Percentiles rank a stretch among this genome's conserved stretches.
Conservation (phyloP, 1,140 invertebrate genomes). For the Bursaphelenchus mucronatus region DNA sequence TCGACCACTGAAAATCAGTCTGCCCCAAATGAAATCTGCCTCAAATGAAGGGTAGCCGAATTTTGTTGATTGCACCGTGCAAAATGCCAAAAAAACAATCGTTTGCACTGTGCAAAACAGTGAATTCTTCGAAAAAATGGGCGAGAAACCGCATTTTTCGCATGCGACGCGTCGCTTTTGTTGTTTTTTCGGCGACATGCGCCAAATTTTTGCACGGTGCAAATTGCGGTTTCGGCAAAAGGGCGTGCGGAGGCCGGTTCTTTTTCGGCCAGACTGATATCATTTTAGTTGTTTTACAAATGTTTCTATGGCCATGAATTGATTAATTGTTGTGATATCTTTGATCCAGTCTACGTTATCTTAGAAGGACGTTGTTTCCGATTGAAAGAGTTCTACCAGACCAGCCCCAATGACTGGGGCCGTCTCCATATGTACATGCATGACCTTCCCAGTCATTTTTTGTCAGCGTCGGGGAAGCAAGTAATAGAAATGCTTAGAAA, state of each 20-base stretch:
- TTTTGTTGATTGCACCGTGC: too few relatives aligned
- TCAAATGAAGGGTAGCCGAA: too few relatives aligned
- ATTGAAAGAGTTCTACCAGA: conserved; percentile 25
- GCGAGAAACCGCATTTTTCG: background rate
- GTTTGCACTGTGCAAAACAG: too few relatives aligned
- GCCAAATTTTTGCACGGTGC: background rate
- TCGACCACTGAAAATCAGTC: too few relatives aligned
- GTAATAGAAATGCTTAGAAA: background rate
- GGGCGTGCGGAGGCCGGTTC: too few relatives aligned
- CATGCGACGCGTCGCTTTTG: too few relatives aligned
- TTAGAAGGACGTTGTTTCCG: conserved; percentile 29
- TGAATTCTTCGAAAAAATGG: too few relatives aligned
- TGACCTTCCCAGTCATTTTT: conserved; percentile 16
- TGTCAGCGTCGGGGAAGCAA: conserved; percentile 4
- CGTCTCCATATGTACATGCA: conserved; percentile 25
- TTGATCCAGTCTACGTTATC: conserved; percentile 32
- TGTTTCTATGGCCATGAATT: conserved; percentile 34
- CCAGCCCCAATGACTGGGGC: conserved; percentile 16
- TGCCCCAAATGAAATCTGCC: too few relatives aligned
- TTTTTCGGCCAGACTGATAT: too few relatives aligned
- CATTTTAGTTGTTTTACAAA: conserved; percentile 28
- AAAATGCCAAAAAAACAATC: too few relatives aligned
- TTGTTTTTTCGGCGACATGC: background rate
- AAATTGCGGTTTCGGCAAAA: background rate
- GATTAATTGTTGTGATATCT: conserved; percentile 35